Conservation (phyloP, 2,797 vertebrate genomes). For the Acanthurus tractus region DNA sequence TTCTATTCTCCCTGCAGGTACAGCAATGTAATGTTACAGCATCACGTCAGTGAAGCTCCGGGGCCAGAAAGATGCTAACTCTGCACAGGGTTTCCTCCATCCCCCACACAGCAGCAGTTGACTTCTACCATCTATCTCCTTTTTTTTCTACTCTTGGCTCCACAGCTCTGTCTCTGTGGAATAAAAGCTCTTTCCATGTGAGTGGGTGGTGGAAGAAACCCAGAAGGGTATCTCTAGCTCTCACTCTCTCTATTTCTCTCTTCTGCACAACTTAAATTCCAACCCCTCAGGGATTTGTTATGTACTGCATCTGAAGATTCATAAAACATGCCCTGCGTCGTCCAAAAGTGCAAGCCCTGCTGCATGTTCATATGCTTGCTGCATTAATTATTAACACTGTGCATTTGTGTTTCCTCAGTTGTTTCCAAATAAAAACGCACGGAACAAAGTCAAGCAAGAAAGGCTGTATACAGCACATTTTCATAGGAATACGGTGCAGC, state of each 20-base stretch:
- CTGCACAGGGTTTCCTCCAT: conserved; percentile 44
- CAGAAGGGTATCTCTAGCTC: conserved; percentile 32
- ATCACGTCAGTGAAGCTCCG: conserved; percentile 24
- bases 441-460: not conserved
- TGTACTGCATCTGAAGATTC: conserved; percentile 58
- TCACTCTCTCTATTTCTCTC: not conserved
- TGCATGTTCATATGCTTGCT: conserved; percentile 20
- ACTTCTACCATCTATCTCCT: conserved; percentile 49
- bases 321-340: conserved; percentile 38
- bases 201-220: conserved; percentile 55
- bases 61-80: conserved; percentile 57
- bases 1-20: conserved; percentile 34
- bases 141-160: conserved; percentile 20
- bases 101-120: conserved; percentile 38
- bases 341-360: conserved; percentile 37
- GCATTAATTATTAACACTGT: conserved; percentile 53
- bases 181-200: conserved; percentile 66
- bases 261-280: conserved; percentile 45
- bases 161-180: conserved; percentile 55
- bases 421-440: not conserved
- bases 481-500: not conserved
- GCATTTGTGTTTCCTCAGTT: conserved; percentile 29
- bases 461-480: not conserved
- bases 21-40: conserved; percentile 18
- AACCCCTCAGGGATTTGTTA: conserved; percentile 50